Evolutionary conservation across 1,140 invertebrate genomes (phyloP).

Genomic region (Cotesia typhae): DNA sequence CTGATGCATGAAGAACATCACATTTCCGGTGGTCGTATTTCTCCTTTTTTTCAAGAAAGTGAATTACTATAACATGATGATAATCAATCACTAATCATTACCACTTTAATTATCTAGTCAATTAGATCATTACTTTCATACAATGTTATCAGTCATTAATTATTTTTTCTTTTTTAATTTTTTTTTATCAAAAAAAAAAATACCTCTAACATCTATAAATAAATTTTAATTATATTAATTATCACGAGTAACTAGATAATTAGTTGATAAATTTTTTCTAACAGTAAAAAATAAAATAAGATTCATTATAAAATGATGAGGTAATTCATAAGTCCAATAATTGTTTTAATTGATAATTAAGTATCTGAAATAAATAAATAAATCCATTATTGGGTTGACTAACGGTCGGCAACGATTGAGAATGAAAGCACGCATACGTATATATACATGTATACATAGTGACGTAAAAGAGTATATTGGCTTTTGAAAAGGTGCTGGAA

Average conservation of each 20-base stretch:
- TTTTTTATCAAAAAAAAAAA: slow-evolving; percentile 25
- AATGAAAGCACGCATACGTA: slow-evolving; percentile 42
- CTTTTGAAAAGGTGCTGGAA: slow-evolving; percentile 38
- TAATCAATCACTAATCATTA: too few relatives aligned
- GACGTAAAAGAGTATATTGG: slow-evolving; percentile 22
- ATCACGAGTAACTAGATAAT: slow-evolving; percentile 43
- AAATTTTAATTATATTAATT: slow-evolving; percentile 25
- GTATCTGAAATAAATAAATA: slow-evolving; percentile 13
- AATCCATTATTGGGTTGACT: slow-evolving; percentile 46
- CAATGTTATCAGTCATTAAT: not conserved
- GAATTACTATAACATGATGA: slow-evolving; percentile 40
- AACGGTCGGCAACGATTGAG: slow-evolving; percentile 49
- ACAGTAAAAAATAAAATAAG: too few relatives aligned
- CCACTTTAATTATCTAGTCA: too few relatives aligned
- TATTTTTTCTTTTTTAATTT: not conserved
- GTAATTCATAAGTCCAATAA: not conserved
- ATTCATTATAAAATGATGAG: too few relatives aligned
- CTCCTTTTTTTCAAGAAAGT: slow-evolving; percentile 47
- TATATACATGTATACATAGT: too few relatives aligned
- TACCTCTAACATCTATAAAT: too few relatives aligned
- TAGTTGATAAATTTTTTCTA: too few relatives aligned
- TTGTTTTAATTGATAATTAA: not conserved
- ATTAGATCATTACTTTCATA: too few relatives aligned
- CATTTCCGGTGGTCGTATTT: not conserved
- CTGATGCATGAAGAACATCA: slow-evolving; percentile 15